These are phyloP conservation scores for Anthoscopus minutus DNA, from an alignment of 2,113 vertebrate genomes.

Conservation along the genomic window DNA sequence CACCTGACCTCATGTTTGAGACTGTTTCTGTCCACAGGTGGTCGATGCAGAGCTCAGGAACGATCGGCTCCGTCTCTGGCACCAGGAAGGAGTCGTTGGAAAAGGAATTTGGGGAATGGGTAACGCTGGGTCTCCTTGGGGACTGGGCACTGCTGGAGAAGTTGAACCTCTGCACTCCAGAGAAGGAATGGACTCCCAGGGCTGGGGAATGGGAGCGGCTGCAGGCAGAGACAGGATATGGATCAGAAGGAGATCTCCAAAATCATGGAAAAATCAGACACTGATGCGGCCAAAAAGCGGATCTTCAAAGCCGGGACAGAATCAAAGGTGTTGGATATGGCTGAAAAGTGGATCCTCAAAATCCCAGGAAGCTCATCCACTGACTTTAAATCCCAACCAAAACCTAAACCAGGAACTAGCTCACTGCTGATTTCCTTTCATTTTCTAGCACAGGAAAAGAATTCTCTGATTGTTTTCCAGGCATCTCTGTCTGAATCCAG, in stretches of 20 bases:
- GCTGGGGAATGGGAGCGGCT: conserved; percentile 96
- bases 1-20: conserved; percentile 73
- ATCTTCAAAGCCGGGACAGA: not conserved
- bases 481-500: not conserved
- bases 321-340: accelerated
- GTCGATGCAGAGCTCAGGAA: conserved; percentile 93
- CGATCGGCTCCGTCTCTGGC: conserved; percentile 87
- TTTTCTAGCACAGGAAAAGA: not conserved
- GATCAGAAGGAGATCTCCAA: not conserved
- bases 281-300: not conserved
- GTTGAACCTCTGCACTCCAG: conserved; percentile 88
- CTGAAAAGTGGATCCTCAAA: not conserved
- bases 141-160: conserved; percentile 79
- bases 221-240: not conserved
- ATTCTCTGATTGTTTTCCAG: not conserved
- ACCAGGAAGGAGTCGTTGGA: conserved; percentile 76
- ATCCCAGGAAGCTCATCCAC: not conserved
- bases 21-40: conserved; percentile 89
- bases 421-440: not conserved
- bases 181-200: conserved; percentile 88
- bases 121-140: conserved; percentile 76
- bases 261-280: not conserved
- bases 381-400: not conserved
- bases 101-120: conserved; percentile 80
- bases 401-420: not conserved